Base-by-base conservation (phyloP, 2,797 vertebrate species). In the Gymnocypris eckloni region DNA sequence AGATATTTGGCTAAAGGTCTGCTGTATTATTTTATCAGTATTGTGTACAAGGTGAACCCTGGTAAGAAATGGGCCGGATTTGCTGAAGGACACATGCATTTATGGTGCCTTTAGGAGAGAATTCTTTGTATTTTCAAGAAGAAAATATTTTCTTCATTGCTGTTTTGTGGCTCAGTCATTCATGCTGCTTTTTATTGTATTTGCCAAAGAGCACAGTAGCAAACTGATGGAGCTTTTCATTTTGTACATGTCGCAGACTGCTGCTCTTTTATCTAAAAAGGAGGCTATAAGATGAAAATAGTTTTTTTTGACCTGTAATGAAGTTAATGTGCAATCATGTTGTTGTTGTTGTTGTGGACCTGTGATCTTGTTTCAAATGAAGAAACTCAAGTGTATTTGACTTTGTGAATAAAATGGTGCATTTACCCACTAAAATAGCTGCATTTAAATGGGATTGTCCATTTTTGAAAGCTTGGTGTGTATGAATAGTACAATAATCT, bases 401-500 rank as follows among this genome's bases (percentile, higher is more conserved):
- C 66, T 70, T 71, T 75, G 79, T 80, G 69, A 89, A 89, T 89
- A 82, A 89, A 89, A 67, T 56, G 12, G 6, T 72, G 11, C 1
- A 2, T 84, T 69, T 59, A 39, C 20, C 6, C 22, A 8, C 33
- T 16, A 4, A 76, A 87, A 81, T 12, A 50, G 18, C 22, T 50
- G 10, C 2, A 52, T 20, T 76, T 56, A 76, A 4, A 22, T 77
- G 37, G 72, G 72, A 69, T 59, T 41, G 67, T 78, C 18, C 41
- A 28, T 43, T 39, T 70, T 33, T 54, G 4, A 81, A 28, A 12
- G 4, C 3, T 13, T n/a, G 15, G 6, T 16, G 33, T 25, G 69
- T 50, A 12, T 15, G 9, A 37, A n/a, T 5, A 67, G 6, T 71
- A 72, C 41, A 61, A n/a, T 39, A 54, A 54, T 76, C 43, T 50